These are phyloP conservation scores for Trichopoda pennipes DNA, from an alignment of 2,888 invertebrate species.

Conservation along the genomic window DNA sequence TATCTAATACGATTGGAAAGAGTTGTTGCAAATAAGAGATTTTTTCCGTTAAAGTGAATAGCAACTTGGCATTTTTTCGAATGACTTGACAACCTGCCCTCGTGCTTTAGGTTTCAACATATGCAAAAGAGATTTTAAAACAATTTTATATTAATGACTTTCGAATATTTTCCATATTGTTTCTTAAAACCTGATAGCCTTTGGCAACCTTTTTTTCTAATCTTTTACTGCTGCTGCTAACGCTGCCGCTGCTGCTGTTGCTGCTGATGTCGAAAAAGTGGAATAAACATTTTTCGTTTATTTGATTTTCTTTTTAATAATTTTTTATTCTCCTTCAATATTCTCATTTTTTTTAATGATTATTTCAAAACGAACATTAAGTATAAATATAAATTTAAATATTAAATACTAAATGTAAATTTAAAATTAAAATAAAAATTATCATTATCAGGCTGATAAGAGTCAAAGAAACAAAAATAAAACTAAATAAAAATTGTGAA, in stretches of 20 bases:
- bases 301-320: too few relatives aligned
- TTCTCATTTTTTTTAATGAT: conserved; percentile 37
- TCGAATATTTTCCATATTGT: conserved; percentile 5
- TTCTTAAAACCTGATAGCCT: conserved; percentile 51
- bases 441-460: conserved; percentile 38
- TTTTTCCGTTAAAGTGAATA: too few relatives aligned
- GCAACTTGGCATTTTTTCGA: too few relatives aligned
- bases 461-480: neutral
- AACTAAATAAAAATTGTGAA: conserved; percentile 1
- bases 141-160: conserved; percentile 24
- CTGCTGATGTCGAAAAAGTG: conserved; percentile 30
- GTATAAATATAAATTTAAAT: conserved; percentile 11
- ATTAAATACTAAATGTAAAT: conserved; percentile 32
- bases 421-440: conserved; percentile 31
- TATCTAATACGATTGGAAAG: too few relatives aligned
- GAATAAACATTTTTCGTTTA: conserved; percentile 27
- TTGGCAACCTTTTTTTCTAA: conserved; percentile 63
- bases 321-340: neutral
- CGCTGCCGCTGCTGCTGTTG: conserved; percentile 27
- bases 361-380: conserved; percentile 30
- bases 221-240: conserved; percentile 29
- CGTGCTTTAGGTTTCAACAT: too few relatives aligned
- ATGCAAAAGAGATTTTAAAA: too few relatives aligned
- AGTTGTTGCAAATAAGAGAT: too few relatives aligned
- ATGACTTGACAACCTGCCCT: too few relatives aligned